Evolutionary conservation across 2,113 vertebrate species (phyloP).

Genomic region (Calyptommatus sinebrachiatus): DNA sequence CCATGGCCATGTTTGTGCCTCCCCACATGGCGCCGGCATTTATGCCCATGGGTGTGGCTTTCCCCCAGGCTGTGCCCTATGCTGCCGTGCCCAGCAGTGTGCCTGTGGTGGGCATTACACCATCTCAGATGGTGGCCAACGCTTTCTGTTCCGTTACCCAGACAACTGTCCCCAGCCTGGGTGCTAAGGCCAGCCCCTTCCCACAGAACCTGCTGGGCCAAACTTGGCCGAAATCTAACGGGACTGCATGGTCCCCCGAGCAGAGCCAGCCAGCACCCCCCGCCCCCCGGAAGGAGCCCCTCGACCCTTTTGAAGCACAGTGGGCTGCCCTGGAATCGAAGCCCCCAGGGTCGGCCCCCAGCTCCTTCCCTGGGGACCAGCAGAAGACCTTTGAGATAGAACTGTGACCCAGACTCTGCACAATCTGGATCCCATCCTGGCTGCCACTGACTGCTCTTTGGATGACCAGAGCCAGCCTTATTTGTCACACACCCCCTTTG

Average conservation of each 20-base stretch:
- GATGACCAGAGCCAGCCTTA: neutral
- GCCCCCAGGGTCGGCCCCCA: slow-evolving; percentile 65
- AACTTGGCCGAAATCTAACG: slow-evolving; percentile 64
- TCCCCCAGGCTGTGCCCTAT: slow-evolving; percentile 78
- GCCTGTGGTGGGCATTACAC: slow-evolving; percentile 89
- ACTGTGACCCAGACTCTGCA: slow-evolving; percentile 69
- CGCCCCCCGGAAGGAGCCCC: slow-evolving; percentile 41
- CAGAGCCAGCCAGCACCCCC: slow-evolving; percentile 60
- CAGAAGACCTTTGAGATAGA: slow-evolving; percentile 92
- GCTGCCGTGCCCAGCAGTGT: slow-evolving; percentile 75
- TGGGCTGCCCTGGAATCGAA: slow-evolving; percentile 89
- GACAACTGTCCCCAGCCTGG: slow-evolving; percentile 61
- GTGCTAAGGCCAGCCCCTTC: slow-evolving; percentile 65
- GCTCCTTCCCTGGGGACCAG: slow-evolving; percentile 87
- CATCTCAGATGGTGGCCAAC: slow-evolving; percentile 92
- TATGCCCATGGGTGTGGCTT: slow-evolving; percentile 72
- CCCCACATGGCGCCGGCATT: slow-evolving; percentile 75
- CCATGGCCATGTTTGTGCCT: slow-evolving; percentile 53
- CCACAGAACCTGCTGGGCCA: slow-evolving; percentile 32
- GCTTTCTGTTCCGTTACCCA: slow-evolving; percentile 85
- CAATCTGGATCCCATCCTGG: neutral
- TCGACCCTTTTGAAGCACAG: slow-evolving; percentile 88
- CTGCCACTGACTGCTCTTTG: neutral
- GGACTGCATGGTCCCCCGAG: slow-evolving; percentile 81
- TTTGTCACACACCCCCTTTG: slow-evolving; percentile 66